Evolutionary conservation across 1,140 invertebrate genomes (phyloP), one percentile per base, ranked within the genome.

Genomic region (Magallana gigas): DNA sequence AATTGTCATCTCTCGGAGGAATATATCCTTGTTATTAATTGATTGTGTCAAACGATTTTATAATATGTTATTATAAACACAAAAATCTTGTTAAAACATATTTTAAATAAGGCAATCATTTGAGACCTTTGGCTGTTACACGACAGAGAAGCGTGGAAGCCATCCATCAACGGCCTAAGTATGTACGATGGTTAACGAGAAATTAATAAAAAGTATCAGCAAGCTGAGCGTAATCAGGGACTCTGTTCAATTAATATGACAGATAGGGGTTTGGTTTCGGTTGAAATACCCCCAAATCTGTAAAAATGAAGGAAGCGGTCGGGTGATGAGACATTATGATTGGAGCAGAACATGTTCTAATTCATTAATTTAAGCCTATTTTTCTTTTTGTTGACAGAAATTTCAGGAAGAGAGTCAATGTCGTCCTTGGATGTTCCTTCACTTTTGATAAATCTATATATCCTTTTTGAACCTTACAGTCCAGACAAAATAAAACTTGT

Each of bases 201-300:
- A 71, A 23, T 71, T 23, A 9, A 29, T 29, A 23, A 71, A 71
- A 71, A 23, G 18, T 71, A 7, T 11, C 18, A 23, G 11, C 3
- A 18, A 23, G 18, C n/a, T 8, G n/a, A 23, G 8, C 29, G 29
- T 71, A 23, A 71, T 71, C 9, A 71, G 18, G 29, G 7, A 8
- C 64, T 71, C 29, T 11, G 18, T 71, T 71, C 64, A 71, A 71
- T 29, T 71, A 23, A 23, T n/a, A 29, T 71, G 64, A 71, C 64
- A 71, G 64, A 18, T 23, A 23, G 36, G 64, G 64, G 64, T 71
- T 71, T 8, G 64, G 64, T 71, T 23, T 71, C 29, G n/a, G 11
- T 11, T 23, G 29, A 71, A 71, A 23, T 11, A 29, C 29, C 18
- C 6, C 18, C 64, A 8, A 71, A 23, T 71, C 29, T 23, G 18